These are phyloP conservation scores for Miltochrista miniata DNA, from an alignment of 2,888 invertebrate species.

Conservation along the genomic window DNA sequence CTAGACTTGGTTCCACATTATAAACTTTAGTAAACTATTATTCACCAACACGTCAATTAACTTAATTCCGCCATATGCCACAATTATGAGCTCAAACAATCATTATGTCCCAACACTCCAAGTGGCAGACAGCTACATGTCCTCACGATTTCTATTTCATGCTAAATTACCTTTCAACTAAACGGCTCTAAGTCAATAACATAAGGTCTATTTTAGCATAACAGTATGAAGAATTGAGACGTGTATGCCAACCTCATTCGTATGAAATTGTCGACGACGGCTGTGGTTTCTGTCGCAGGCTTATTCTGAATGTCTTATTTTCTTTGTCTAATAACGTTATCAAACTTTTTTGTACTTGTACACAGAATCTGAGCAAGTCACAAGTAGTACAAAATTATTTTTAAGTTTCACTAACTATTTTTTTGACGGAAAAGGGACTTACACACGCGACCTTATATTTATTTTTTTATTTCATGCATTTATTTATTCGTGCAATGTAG, in stretches of 20 bases:
- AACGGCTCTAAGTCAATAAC: slow-evolving; percentile 4
- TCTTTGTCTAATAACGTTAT: too few species aligned
- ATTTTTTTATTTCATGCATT: too few species aligned
- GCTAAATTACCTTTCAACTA: slow-evolving; percentile 39
- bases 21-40: background rate
- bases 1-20: background rate
- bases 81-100: slow-evolving; percentile 40
- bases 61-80: slow-evolving; percentile 19
- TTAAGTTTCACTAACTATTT: too few species aligned
- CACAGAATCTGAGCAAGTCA: too few species aligned
- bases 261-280: slow-evolving; percentile 62
- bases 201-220: slow-evolving; percentile 16
- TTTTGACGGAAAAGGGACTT: too few species aligned
- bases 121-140: slow-evolving; percentile 42
- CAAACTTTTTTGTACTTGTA: too few species aligned
- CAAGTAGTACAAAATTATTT: too few species aligned
- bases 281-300: slow-evolving; percentile 52
- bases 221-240: slow-evolving; percentile 41
- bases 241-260: slow-evolving; percentile 65
- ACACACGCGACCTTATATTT: too few species aligned
- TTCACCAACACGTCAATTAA: background rate
- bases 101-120: slow-evolving; percentile 54
- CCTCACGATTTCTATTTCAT: slow-evolving; percentile 67
- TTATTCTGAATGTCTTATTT: slow-evolving; percentile 46
- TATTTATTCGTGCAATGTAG: too few species aligned